Evolutionary conservation across 2,113 vertebrate species (phyloP).

Genomic region (Dryoscopus gambensis): DNA sequence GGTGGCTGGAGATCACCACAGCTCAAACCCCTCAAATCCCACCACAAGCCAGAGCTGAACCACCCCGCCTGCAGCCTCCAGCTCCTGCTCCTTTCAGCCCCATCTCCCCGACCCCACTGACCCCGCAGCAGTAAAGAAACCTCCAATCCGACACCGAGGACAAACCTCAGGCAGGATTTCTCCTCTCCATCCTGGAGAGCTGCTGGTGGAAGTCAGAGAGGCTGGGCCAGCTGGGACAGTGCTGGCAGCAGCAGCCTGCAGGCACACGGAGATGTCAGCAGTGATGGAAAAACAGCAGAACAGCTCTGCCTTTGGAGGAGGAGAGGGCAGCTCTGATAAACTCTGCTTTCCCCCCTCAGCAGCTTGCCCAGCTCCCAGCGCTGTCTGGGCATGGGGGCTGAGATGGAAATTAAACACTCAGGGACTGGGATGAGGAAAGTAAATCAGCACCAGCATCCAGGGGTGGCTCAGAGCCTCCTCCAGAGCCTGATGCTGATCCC

Average conservation of each 20-base stretch:
- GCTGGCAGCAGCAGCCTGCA: not conserved
- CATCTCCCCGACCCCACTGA: not conserved
- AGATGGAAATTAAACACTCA: not conserved
- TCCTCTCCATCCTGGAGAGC: not conserved
- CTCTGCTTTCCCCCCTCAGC: not conserved
- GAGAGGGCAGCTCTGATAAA: not conserved
- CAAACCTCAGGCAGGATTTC: not conserved
- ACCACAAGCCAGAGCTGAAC: not conserved
- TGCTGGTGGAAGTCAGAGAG: not conserved
- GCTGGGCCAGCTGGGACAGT: not conserved
- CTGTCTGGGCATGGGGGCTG: fast-evolving
- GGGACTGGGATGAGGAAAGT: not conserved
- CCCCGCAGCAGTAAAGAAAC: not conserved
- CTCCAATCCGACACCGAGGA: fast-evolving
- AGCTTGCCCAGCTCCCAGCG: fast-evolving
- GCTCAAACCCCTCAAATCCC: not conserved
- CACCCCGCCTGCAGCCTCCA: not conserved
- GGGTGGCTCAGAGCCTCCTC: not conserved
- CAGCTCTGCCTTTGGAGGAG: not conserved
- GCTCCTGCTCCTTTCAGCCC: not conserved
- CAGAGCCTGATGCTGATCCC: not conserved
- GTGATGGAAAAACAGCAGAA: not conserved
- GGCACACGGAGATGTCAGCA: not conserved
- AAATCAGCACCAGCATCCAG: not conserved
- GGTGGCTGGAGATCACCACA: not conserved